Evolutionary conservation across 1,140 invertebrate genomes (phyloP), one percentile per base, ranked within the genome.

Genomic region (Saccostrea glomerata): DNA sequence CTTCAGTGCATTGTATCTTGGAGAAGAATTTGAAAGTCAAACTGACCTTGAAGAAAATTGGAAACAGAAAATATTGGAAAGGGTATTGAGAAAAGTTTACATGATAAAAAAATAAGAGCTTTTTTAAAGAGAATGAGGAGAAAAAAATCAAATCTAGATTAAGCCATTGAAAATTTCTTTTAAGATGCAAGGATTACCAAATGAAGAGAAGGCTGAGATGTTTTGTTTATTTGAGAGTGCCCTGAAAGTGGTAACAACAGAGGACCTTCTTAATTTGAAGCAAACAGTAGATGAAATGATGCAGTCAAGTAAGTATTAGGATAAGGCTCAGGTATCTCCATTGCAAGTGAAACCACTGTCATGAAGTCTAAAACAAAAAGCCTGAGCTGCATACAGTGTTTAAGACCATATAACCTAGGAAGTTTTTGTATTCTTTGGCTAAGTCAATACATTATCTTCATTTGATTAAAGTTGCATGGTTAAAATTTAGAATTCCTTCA

Each of bases 1-100:
- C n/a, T 88, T 90, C 25, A 88, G 60, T 47, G 86, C 89, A 13
- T 2, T 84, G 40, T 84, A 84, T 54, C 40, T 84, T 20, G 82
- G 82, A 56, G 82, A 84, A 84, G 82, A 84, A 55, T 84, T 84
- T 84, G 36, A 84, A 54, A 84, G 82, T 54, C 82, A 84, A 40
- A 6, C 47, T n/a, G 82, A 84, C 20, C 54, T 84, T 23, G 40
- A 54, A 84, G 9, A 20, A 54, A 84, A 84, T 47, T 84, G 82
- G 82, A 84, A 55, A 54, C 17, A 84, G 20, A 84, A 55, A 20
- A 11, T 84, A 55, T 30, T 77, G 36, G 70, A 77, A 36, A 77
- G 30, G 30, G 70, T 77, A 77, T 36, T 36, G 30, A 36, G 30
- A 36, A n/a, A n/a, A n/a, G n/a, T n/a, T n/a, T n/a, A n/a, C n/a